Evolutionary conservation across 2,888 invertebrate species (phyloP), one percentile per base, ranked within the genome.

Genomic region (Lasius platythorax): DNA sequence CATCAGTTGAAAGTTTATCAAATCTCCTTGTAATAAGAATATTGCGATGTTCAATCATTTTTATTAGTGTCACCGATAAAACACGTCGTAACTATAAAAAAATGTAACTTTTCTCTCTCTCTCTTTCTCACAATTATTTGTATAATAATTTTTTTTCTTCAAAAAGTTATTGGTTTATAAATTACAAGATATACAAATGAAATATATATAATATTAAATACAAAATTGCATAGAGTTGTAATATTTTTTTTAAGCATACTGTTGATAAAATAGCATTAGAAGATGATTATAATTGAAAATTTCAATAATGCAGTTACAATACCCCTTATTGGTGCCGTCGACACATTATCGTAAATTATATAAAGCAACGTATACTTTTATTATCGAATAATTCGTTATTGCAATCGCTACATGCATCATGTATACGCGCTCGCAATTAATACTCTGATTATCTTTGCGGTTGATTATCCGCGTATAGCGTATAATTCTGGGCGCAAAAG

Each of bases 371-470:
- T 46, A 9, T n/a, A 18, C 15, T 4, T 15, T 43, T 30, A 28
- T 50, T 43, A 56, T 12, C 40, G 18, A 18, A 4, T 30, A 18
- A 76, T 40, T 63, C 23, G 50, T 78, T 43, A 23, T 43, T n/a
- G 56, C 56, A 11, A 46, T 75, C 8, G 15, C 46, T 23, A 75
- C n/a, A n/a, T 40, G 30, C 9, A 15, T 28, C 40, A n/a, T 15
- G n/a, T 37, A 37, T 64, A 37, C 37, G 18, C 18, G 53, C 9
- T 33, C 68, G 30, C 56, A 78, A 78, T 78, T 78, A 68, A 68
- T 78, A 30, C n/a, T 40, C 12, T 9, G 73, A 81, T 81, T 73
- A 50, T 46, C 37, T 23, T 81, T 37, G 46, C 73, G 73, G 40
- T 46, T 72, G 46, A 81, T 81, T 23, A 79, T 79, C 28, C 68